These are phyloP conservation scores for Dendronephthya gigantea DNA, from an alignment of 64 coral and sea anemone species.

Conservation along the genomic window DNA sequence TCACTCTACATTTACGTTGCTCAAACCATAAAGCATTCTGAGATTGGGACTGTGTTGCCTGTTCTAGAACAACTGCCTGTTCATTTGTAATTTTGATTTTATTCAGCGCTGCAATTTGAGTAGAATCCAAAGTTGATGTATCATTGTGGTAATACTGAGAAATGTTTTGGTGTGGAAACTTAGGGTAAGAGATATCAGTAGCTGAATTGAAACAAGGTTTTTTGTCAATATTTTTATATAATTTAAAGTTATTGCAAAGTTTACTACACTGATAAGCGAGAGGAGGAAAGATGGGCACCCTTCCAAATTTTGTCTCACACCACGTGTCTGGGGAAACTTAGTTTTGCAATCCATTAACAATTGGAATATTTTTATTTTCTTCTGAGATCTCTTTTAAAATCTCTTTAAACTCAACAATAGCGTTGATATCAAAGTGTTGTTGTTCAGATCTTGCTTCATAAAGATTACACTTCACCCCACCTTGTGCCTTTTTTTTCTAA, in stretches of 20 bases:
- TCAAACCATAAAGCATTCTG: constrained; percentile 29
- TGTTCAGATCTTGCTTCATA: constrained; percentile 31
- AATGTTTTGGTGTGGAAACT: constrained; percentile 24
- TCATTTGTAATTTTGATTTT: constrained; percentile 1
- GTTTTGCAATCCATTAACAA: constrained; percentile 18
- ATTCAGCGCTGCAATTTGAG: not conserved
- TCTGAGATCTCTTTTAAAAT: constrained; percentile 20
- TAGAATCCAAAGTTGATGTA: not conserved
- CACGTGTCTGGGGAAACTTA: constrained; percentile 13
- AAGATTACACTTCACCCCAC: constrained; percentile 25
- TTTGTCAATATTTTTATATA: constrained; percentile 34
- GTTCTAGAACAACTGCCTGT: constrained; percentile 24
- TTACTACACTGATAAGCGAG: constrained; percentile 30
- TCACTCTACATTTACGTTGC: constrained; percentile 24
- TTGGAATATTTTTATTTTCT: constrained; percentile 23
- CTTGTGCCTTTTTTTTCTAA: not conserved
- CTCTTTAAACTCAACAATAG: constrained; percentile 20
- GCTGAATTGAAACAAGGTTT: constrained; percentile 16
- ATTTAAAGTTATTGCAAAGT: constrained; percentile 38
- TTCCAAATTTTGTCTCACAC: constrained; percentile 40
- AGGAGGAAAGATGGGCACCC: constrained; percentile 27
- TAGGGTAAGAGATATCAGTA: constrained; percentile 13
- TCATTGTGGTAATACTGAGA: not conserved
- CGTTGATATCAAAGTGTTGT: constrained; percentile 20
- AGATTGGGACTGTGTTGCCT: constrained; percentile 27